phyloP scores from a whole-genome alignment of 2,113 vertebrate genomes.

The Anhinga anhinga region DNA sequence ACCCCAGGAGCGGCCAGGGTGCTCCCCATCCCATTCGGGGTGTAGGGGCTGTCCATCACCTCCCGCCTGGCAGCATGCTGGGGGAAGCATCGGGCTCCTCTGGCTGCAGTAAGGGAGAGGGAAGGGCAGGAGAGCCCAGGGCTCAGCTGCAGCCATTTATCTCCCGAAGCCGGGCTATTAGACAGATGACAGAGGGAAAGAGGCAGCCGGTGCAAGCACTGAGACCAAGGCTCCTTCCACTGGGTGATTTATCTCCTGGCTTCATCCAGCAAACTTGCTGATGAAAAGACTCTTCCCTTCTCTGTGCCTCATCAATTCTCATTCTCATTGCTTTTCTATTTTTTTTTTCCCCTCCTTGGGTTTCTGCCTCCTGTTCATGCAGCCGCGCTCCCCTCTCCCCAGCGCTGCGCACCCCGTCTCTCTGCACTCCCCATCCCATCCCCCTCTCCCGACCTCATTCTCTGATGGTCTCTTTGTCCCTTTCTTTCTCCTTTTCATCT shows the following conservation, averaged over 20 bases:
- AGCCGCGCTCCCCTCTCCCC: neutral
- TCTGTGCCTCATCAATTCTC: conserved; percentile 74
- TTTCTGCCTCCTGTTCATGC: conserved; percentile 24
- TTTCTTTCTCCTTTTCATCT: neutral
- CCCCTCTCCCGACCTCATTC: neutral
- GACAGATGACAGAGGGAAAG: conserved; percentile 63
- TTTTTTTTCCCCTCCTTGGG: neutral
- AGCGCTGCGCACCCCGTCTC: neutral
- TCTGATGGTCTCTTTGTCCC: neutral
- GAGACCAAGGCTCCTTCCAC: conserved; percentile 51
- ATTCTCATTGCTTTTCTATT: conserved; percentile 55
- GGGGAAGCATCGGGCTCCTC: neutral
- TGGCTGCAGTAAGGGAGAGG: neutral
- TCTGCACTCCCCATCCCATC: neutral
- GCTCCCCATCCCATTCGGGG: neutral
- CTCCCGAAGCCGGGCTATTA: conserved; percentile 15
- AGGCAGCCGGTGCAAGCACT: neutral
- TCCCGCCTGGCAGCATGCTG: neutral
- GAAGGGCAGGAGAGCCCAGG: neutral
- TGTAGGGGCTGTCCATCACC: neutral
- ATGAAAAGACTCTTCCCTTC: conserved; percentile 70
- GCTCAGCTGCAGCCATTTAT: conserved; percentile 60
- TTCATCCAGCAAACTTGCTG: conserved; percentile 74
- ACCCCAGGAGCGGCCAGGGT: neutral
- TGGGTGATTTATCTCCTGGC: conserved; percentile 63